Percentiles rank a stretch among this genome's conserved stretches.
phyloP scores from a whole-genome alignment of 2,888 invertebrate species.

The Coelopa pilipes region DNA sequence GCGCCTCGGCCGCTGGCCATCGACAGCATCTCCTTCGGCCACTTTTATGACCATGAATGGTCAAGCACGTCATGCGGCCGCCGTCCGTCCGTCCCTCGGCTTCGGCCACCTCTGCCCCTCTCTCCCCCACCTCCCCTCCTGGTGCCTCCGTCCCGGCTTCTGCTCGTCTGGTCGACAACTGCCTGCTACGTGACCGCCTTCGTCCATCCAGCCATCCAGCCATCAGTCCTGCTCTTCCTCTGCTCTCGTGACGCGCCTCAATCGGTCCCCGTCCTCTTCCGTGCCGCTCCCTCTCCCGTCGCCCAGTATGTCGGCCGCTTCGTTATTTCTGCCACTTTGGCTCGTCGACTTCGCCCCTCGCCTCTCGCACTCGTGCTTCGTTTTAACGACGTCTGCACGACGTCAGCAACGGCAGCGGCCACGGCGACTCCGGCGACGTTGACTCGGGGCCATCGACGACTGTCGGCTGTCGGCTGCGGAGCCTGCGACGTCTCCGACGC shows the following conservation, averaged over 20 bases:
- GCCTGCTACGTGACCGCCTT: no score
- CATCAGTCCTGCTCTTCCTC: neutral
- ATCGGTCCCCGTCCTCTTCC: neutral
- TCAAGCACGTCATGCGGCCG: constrained; percentile 12
- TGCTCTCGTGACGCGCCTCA: neutral
- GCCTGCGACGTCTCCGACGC: no score
- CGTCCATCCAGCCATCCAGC: neutral
- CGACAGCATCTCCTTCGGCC: constrained; percentile 12
- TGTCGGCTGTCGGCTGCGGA: no score
- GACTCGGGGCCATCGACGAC: no score
- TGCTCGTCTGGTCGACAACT: no score
- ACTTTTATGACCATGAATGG: constrained; percentile 30
- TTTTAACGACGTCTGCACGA: neutral
- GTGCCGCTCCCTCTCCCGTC: neutral
- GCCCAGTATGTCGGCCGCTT: neutral
- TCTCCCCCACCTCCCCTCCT: no score
- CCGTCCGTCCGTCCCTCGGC: neutral
- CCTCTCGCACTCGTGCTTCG: neutral
- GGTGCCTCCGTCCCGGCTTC: no score
- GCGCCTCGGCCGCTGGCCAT: neutral
- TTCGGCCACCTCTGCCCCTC: no score
- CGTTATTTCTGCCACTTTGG: neutral
- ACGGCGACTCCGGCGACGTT: no score
- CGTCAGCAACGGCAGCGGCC: no score
- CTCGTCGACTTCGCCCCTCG: neutral